These are phyloP conservation scores for Orgyia antiqua DNA, from an alignment of 2,888 invertebrate genomes.

Conservation along the genomic window DNA sequence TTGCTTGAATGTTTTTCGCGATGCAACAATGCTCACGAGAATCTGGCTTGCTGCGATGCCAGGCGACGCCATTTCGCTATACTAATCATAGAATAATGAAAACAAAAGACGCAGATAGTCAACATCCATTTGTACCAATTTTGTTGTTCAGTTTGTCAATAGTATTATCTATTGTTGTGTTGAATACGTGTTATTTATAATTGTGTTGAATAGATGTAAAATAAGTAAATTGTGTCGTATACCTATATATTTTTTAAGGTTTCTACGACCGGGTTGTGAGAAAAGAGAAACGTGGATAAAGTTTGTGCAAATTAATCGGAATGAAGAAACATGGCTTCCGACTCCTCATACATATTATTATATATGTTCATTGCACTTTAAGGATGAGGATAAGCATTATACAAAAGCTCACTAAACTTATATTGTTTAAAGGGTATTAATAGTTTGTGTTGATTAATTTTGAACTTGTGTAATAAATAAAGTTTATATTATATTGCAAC, in stretches of 20 bases:
- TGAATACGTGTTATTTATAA: too few relatives aligned
- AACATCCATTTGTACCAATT: background rate
- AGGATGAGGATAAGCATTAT: too few relatives aligned
- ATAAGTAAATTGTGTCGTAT: background rate
- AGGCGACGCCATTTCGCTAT: slow-evolving; percentile 1
- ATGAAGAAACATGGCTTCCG: slow-evolving; percentile 3
- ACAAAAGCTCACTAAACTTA: too few relatives aligned
- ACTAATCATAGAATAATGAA: too few relatives aligned
- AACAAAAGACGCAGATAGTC: slow-evolving; percentile 1
- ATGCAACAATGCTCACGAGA: too few relatives aligned
- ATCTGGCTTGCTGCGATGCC: too few relatives aligned
- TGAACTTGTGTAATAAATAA: too few relatives aligned
- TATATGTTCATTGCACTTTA: too few relatives aligned
- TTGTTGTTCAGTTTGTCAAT: background rate
- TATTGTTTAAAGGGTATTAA: too few relatives aligned
- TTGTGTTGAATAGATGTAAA: slow-evolving; percentile 1
- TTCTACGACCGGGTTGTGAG: background rate
- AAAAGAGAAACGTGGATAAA: background rate
- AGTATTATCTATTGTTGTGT: slow-evolving; percentile 1
- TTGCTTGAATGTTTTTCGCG: slow-evolving; percentile 1
- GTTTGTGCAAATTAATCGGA: slow-evolving; percentile 1
- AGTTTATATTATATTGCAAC: too few relatives aligned
- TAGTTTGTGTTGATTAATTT: too few relatives aligned
- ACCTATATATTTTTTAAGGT: background rate
- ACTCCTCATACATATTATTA: slow-evolving; percentile 1